phyloP scores from a whole-genome alignment of 2,797 vertebrate genomes.

The Sebastes aleutianus region DNA sequence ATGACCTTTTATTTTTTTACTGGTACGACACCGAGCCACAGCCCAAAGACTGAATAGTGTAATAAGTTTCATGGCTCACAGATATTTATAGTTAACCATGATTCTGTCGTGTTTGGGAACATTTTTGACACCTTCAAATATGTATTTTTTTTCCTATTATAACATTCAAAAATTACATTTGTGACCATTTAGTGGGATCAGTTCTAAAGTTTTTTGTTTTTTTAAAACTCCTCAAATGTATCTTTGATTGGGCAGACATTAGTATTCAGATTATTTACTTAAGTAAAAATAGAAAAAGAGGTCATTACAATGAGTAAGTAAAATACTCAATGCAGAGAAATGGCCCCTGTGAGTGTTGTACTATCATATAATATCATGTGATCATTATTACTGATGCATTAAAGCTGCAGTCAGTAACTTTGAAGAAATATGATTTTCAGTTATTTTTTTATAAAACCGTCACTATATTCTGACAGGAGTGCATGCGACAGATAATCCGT shows the following conservation, averaged over 20 bases:
- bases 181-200: background rate
- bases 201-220: background rate
- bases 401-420: no score
- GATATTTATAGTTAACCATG: slow-evolving; percentile 14
- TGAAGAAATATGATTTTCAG: accelerated
- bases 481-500: no score
- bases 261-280: background rate
- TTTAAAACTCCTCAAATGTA: no score
- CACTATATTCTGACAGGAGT: no score
- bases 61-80: slow-evolving; percentile 43
- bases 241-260: no score
- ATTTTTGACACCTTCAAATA: background rate
- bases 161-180: background rate
- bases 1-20: slow-evolving; percentile 76
- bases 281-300: background rate
- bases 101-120: background rate
- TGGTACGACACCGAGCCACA: slow-evolving; percentile 38
- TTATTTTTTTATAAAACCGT: no score
- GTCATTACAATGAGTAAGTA: background rate
- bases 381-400: no score
- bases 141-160: background rate
- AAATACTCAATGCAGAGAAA: background rate
- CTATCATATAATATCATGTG: no score
- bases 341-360: no score
- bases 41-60: slow-evolving; percentile 13